phyloP scores from a whole-genome alignment of 2,113 vertebrate species.

The Trichechus manatus region DNA sequence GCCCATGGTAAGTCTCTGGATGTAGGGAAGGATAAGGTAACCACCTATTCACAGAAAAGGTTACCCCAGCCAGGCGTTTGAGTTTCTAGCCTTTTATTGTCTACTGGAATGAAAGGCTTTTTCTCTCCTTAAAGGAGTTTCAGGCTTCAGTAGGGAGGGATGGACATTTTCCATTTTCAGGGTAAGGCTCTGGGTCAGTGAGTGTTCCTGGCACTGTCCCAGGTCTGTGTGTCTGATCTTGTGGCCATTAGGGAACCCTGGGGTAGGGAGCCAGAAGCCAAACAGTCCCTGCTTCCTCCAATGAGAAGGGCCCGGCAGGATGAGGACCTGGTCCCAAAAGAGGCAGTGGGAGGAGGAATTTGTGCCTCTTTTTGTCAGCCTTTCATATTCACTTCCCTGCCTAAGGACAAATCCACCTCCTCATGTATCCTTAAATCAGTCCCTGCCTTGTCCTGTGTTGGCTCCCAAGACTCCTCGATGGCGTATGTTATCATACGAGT shows the following conservation, averaged over 20 bases:
- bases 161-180: neutral
- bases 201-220: neutral
- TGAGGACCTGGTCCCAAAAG: neutral
- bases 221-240: neutral
- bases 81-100: neutral
- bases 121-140: neutral
- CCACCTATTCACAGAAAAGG: neutral
- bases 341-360: neutral
- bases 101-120: conserved; percentile 13
- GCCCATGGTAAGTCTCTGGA: neutral
- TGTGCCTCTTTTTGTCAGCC: neutral
- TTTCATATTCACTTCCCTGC: neutral
- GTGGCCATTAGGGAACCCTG: neutral
- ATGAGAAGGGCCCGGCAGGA: neutral
- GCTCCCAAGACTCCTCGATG: neutral
- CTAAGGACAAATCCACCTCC: neutral
- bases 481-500: neutral
- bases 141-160: neutral
- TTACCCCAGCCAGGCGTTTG: neutral
- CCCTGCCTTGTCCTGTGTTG: neutral
- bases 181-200: neutral
- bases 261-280: neutral
- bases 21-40: neutral
- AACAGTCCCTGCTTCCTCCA: neutral
- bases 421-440: neutral